phyloP scores from a whole-genome alignment of 2,797 vertebrate species.

The Nannoperca obscura region DNA sequence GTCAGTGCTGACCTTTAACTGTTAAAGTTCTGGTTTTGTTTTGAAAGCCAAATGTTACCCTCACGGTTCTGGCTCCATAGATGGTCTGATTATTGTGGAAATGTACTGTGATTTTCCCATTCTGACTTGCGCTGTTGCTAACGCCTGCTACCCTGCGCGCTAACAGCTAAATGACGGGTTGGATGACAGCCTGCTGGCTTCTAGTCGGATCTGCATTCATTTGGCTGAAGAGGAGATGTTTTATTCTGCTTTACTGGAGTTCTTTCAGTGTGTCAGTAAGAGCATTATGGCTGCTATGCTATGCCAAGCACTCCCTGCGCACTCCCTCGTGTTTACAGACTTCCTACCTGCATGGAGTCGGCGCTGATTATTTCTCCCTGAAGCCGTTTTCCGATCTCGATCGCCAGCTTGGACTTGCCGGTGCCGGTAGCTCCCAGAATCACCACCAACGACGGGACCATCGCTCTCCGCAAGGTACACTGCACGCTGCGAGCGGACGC shows the following conservation, averaged over 20 bases:
- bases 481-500: slow-evolving; percentile 77
- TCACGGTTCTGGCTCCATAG: no score
- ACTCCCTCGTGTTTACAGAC: not conserved
- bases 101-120: not conserved
- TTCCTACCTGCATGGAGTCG: slow-evolving; percentile 96
- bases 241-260: not conserved
- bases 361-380: slow-evolving; percentile 95
- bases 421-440: slow-evolving; percentile 94
- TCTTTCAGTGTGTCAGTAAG: not conserved
- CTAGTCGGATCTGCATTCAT: fast-evolving
- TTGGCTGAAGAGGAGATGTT: not conserved
- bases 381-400: slow-evolving; percentile 90
- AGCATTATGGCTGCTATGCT: slow-evolving; percentile 45
- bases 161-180: fast-evolving
- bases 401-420: slow-evolving; percentile 93
- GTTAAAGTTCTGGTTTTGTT: no score
- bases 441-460: slow-evolving; percentile 88
- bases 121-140: not conserved
- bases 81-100: no score
- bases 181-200: not conserved
- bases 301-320: slow-evolving; percentile 40
- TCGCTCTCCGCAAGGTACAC: slow-evolving; percentile 63
- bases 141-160: not conserved
- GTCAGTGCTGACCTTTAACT: not conserved
- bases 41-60: no score